phyloP scores from a whole-genome alignment of 2,888 invertebrate species.

The Drosophila neotestacea region DNA sequence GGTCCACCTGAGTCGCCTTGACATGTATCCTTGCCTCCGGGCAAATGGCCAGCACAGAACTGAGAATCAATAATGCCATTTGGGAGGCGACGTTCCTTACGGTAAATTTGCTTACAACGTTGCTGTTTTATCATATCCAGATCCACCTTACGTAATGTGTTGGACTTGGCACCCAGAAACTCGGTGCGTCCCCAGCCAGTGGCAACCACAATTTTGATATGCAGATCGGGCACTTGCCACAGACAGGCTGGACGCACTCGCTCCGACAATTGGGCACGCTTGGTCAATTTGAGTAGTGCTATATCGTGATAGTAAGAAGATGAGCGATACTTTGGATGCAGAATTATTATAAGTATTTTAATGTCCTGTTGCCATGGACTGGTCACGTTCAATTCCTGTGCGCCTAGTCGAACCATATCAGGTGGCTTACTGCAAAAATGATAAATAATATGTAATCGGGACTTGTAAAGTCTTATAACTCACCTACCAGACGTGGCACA shows the following conservation, averaged over 20 bases:
- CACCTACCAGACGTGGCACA: constrained; percentile 84
- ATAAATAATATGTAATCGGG: constrained; percentile 10
- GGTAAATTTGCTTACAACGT: constrained; percentile 78
- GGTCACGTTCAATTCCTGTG: constrained; percentile 85
- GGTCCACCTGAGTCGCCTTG: constrained; percentile 85
- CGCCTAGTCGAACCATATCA: constrained; percentile 86
- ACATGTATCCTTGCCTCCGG: constrained; percentile 85
- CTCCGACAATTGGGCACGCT: constrained; percentile 70
- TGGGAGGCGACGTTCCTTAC: constrained; percentile 80
- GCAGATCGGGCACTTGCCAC: constrained; percentile 81
- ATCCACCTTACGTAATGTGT: constrained; percentile 84
- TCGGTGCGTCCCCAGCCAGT: constrained; percentile 85
- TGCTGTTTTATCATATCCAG: constrained; percentile 80
- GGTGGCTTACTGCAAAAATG: constrained; percentile 85
- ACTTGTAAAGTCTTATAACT: constrained; percentile 4
- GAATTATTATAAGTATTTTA: constrained; percentile 84
- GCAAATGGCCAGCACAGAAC: constrained; percentile 85
- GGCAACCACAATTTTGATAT: constrained; percentile 74
- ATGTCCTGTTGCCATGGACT: constrained; percentile 85
- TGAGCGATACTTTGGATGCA: constrained; percentile 86
- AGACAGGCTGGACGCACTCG: constrained; percentile 84
- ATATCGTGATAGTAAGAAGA: constrained; percentile 87
- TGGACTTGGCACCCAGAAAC: constrained; percentile 81
- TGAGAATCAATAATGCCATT: constrained; percentile 84
- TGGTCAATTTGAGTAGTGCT: constrained; percentile 86